Evolutionary conservation across 1,140 invertebrate species (phyloP).

Genomic region (Lepidurus apus): DNA sequence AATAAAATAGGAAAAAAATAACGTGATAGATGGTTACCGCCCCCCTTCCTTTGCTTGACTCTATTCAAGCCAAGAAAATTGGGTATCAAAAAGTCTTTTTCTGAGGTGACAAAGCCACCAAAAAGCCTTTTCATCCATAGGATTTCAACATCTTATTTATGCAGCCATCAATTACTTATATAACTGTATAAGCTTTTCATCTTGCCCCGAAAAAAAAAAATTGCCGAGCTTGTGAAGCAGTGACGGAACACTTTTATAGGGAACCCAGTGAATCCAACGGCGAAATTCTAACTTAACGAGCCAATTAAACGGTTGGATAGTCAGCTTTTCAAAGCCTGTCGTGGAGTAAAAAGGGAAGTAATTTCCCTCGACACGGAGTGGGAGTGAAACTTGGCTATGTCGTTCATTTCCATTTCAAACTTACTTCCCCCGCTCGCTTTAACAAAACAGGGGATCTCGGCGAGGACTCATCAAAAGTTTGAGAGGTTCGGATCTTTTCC

Average conservation of each 20-base stretch:
- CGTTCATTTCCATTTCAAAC: background rate
- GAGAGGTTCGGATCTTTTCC: background rate
- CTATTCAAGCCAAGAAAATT: background rate
- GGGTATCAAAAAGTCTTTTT: too few relatives aligned
- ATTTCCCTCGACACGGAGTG: background rate
- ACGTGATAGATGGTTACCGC: background rate
- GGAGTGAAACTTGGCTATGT: background rate
- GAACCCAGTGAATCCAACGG: background rate
- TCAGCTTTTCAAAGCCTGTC: background rate
- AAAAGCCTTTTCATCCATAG: background rate
- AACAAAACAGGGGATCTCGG: background rate
- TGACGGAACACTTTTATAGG: background rate
- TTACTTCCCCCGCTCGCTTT: background rate
- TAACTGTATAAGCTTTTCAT: background rate
- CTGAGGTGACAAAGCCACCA: background rate
- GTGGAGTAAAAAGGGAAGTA: background rate
- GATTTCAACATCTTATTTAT: background rate
- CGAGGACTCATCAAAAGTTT: background rate
- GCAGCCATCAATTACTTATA: background rate
- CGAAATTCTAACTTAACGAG: background rate
- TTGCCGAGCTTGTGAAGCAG: background rate
- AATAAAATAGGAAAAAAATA: background rate
- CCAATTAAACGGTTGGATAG: background rate
- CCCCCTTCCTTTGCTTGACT: background rate
- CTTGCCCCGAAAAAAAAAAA: too few relatives aligned